phyloP scores from a whole-genome alignment of 2,888 invertebrate species.

The Steinernema carpocapsae region DNA sequence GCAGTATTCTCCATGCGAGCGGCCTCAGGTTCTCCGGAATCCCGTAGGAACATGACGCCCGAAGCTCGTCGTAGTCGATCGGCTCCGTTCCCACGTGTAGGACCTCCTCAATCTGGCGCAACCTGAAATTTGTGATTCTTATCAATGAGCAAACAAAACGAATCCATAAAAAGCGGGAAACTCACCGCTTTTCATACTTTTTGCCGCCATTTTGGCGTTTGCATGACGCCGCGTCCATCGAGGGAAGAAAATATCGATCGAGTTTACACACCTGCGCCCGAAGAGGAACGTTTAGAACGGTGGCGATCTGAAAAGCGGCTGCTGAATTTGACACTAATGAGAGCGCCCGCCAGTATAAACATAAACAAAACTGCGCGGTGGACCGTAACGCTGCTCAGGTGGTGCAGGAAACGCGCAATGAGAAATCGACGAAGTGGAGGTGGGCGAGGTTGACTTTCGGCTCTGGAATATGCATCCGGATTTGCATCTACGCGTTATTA shows the following conservation, averaged over 20 bases:
- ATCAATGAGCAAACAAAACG: too few relatives aligned
- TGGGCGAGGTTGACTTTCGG: too few relatives aligned
- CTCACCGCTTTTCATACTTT: constrained; percentile 16
- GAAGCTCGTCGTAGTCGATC: constrained; percentile 53
- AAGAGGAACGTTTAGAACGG: too few relatives aligned
- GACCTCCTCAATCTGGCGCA: constrained; percentile 25
- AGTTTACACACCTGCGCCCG: not conserved
- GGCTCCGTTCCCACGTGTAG: constrained; percentile 42
- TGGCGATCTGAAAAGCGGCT: too few relatives aligned
- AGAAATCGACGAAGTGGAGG: too few relatives aligned
- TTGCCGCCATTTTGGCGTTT: constrained; percentile 8
- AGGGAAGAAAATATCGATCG: not conserved
- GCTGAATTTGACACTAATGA: not conserved
- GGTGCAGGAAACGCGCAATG: too few relatives aligned
- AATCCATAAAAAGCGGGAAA: not conserved
- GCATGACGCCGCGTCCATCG: not conserved
- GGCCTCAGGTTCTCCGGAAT: constrained; percentile 63
- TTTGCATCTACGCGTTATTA: too few relatives aligned
- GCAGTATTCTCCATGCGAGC: constrained; percentile 65
- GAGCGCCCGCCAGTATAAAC: not conserved
- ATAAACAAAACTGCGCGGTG: constrained; percentile 20
- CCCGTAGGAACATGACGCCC: constrained; percentile 55
- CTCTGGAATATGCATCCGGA: too few relatives aligned
- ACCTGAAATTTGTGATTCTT: not conserved
- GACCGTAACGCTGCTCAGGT: too few relatives aligned